Evolutionary conservation across 2,888 invertebrate genomes (phyloP).

Genomic region (Parnassius apollo): DNA sequence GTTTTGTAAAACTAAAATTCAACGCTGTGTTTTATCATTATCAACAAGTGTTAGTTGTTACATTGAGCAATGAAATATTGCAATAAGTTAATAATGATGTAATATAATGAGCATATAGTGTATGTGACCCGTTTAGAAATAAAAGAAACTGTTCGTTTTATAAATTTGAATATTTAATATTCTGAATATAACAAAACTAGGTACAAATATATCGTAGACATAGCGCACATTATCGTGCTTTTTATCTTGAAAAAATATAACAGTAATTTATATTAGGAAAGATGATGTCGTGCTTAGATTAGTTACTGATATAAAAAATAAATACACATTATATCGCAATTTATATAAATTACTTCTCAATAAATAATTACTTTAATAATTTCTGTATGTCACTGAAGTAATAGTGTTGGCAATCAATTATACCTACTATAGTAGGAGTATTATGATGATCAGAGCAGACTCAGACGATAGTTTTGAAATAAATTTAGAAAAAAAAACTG

Average conservation of each 20-base stretch:
- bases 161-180: constrained; percentile 14
- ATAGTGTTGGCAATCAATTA: constrained; percentile 59
- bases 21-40: constrained; percentile 1
- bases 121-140: constrained; percentile 20
- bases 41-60: constrained; percentile 16
- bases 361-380: constrained; percentile 1
- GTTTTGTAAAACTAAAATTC: neutral
- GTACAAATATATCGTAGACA: constrained; percentile 9
- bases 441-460: constrained; percentile 38
- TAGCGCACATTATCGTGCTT: constrained; percentile 35
- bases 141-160: constrained; percentile 11
- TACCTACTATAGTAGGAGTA: constrained; percentile 55
- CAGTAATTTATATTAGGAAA: constrained; percentile 13
- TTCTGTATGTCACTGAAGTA: constrained; percentile 11
- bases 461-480: constrained; percentile 60
- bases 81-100: neutral
- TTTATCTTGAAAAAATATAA: constrained; percentile 28
- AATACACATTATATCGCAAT: neutral
- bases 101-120: constrained; percentile 10
- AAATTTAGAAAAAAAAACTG: constrained; percentile 58
- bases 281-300: constrained; percentile 4
- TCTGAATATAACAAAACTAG: neutral
- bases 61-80: neutral
- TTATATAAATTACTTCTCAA: constrained; percentile 1
- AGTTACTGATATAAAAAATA: constrained; percentile 10